Conservation (phyloP, 2,888 invertebrate genomes). For the Caenorhabditis doughertyi region DNA sequence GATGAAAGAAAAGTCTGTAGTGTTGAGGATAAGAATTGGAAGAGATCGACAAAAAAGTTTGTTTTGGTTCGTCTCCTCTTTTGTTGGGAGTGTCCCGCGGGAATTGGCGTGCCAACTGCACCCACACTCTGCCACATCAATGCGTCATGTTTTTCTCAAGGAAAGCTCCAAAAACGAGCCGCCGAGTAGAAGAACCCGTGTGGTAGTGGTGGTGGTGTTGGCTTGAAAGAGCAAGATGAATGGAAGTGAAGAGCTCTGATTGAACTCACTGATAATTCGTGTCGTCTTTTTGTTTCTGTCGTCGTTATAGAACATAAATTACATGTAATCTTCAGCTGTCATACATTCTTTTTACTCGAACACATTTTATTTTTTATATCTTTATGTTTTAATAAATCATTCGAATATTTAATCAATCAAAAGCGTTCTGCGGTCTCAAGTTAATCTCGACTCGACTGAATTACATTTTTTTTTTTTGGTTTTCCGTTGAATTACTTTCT, state of each 20-base stretch:
- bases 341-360: background rate
- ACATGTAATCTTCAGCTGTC: slow-evolving; percentile 33
- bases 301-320: slow-evolving; percentile 43
- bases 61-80: slow-evolving; percentile 20
- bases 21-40: slow-evolving; percentile 20
- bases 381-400: background rate
- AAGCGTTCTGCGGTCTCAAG: too few relatives aligned
- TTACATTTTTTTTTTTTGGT: background rate
- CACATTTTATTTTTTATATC: background rate
- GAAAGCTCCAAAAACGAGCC: slow-evolving; percentile 37
- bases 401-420: background rate
- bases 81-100: slow-evolving; percentile 38
- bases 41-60: slow-evolving; percentile 26
- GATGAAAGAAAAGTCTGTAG: slow-evolving; percentile 34
- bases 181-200: slow-evolving; percentile 19
- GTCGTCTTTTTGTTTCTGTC: slow-evolving; percentile 2
- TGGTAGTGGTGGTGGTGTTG: slow-evolving; percentile 6
- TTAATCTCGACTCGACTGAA: too few relatives aligned
- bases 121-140: slow-evolving; percentile 53
- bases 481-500: background rate
- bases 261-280: slow-evolving; percentile 56
- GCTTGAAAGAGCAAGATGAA: slow-evolving; percentile 52
- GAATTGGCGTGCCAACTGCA: slow-evolving; percentile 53
- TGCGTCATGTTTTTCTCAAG: slow-evolving; percentile 54
- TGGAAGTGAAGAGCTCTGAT: slow-evolving; percentile 46